phyloP scores from a whole-genome alignment of 2,797 vertebrate genomes.

The Lepilemur septentrionalis region DNA sequence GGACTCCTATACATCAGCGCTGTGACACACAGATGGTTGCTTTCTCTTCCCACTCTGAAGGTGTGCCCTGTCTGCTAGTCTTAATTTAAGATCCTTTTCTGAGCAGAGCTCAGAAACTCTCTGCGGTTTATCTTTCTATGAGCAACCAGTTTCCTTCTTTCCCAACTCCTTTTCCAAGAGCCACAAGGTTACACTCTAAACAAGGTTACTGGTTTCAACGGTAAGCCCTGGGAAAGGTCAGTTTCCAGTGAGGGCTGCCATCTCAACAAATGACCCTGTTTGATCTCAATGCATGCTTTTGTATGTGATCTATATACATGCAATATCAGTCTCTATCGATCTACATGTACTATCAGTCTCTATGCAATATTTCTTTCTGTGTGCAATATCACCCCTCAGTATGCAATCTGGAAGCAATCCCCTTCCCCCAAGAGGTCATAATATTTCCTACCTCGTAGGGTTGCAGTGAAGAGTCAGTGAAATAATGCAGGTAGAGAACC shows the following conservation, averaged over 20 bases:
- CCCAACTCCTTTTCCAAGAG: background rate
- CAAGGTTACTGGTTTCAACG: background rate
- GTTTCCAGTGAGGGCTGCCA: background rate
- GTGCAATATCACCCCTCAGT: background rate
- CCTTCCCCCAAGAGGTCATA: background rate
- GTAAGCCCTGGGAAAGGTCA: background rate
- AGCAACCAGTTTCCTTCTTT: background rate
- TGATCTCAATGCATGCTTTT: background rate
- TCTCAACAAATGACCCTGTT: background rate
- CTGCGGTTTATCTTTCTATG: background rate
- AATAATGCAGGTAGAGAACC: background rate
- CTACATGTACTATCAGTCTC: background rate
- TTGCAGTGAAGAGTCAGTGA: background rate
- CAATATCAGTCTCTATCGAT: background rate
- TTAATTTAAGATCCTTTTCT: background rate
- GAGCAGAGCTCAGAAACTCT: background rate
- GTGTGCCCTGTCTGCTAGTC: too few relatives aligned
- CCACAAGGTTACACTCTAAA: background rate
- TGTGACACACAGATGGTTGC: accelerated
- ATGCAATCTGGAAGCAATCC: background rate
- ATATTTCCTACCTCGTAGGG: background rate
- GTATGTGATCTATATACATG: background rate
- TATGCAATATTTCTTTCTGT: background rate
- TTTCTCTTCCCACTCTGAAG: background rate
- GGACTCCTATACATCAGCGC: background rate